Evolutionary conservation across 2,888 invertebrate genomes (phyloP), one percentile per base, ranked within the genome.

Genomic region (Mythimna loreyi): DNA sequence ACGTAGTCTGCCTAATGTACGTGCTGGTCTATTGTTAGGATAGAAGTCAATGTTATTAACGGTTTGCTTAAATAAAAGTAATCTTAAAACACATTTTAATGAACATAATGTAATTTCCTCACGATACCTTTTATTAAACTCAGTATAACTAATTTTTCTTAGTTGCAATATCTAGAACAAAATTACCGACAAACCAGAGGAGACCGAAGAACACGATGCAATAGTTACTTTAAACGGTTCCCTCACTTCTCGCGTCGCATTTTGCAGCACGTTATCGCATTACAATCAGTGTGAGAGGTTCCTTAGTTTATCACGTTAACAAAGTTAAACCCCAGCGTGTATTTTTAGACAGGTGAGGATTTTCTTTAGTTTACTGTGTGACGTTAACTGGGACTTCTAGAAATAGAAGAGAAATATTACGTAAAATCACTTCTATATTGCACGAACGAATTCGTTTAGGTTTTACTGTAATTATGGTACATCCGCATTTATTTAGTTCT

Each of bases 231-330:
- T 40, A 58, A 52, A 61, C 36, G 9, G 25, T 49, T 13, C 40
- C 8, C 16, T 40, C 25, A 9, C 11, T 21, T 56, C 28, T 47
- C 47, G n/a, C 11, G 59, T 62, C 40, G 47, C 47, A 33, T 62
- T 76, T 47, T 6, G 6, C 36, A 28, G 36, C 57, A 53, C 52
- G 11, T 64, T 72, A 77, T 77, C 59, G 63, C 49, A 72, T 76
- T 77, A 77, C 63, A 67, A 77, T 77, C 75, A 67, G 78, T 72
- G 63, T 67, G 67, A 36, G 11, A 21, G 30, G 43, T 60, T 65
- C 53, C 23, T 67, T 52, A 62, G 23, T 65, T 36, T 67, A 58
- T 52, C 56, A 57, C 52, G 59, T 53, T 72, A 58, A 64, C 59
- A 55, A n/a, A 50, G 68, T 78, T 63, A 72, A 50, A 56, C 45